phyloP scores from a whole-genome alignment of 1,140 invertebrate genomes.

The Zaprionus lachaisei region DNA sequence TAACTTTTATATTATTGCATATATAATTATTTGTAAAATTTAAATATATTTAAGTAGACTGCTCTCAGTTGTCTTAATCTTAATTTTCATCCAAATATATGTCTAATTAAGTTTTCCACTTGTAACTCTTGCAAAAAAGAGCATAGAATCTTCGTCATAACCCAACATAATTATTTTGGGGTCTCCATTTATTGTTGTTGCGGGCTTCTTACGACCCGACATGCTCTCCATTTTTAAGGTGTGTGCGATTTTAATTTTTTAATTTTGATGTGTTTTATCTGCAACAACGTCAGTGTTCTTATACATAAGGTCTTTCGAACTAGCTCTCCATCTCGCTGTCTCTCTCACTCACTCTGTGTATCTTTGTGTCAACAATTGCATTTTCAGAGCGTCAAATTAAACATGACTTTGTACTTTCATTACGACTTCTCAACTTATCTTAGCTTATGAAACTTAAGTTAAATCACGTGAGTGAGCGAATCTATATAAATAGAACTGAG shows the following conservation, averaged over 20 bases:
- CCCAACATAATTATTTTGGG: not conserved
- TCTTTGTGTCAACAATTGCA: not conserved
- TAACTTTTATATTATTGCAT: no score
- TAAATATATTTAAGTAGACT: no score
- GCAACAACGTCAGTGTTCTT: not conserved
- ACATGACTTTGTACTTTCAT: not conserved
- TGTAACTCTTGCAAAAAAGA: slow-evolving; percentile 4
- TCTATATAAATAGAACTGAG: not conserved
- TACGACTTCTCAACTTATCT: no score
- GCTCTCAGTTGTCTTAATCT: no score
- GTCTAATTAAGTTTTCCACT: not conserved
- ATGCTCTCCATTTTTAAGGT: slow-evolving; percentile 40
- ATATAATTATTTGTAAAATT: no score
- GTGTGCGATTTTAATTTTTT: slow-evolving; percentile 44
- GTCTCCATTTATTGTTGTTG: slow-evolving; percentile 11
- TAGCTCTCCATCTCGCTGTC: not conserved
- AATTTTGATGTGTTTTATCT: slow-evolving; percentile 48
- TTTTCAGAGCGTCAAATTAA: not conserved
- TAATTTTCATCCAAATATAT: no score
- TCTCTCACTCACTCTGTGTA: not conserved
- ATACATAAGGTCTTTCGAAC: not conserved
- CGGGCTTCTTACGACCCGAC: slow-evolving; percentile 29
- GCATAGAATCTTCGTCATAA: not conserved
- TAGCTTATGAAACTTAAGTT: not conserved
- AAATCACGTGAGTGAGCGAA: not conserved